A percentile compares a stretch with the other conserved stretches of the same genome.
These are phyloP conservation scores for Hyperoplus lanceolatus DNA, from an alignment of 2,797 vertebrate genomes.

Conservation along the genomic window DNA sequence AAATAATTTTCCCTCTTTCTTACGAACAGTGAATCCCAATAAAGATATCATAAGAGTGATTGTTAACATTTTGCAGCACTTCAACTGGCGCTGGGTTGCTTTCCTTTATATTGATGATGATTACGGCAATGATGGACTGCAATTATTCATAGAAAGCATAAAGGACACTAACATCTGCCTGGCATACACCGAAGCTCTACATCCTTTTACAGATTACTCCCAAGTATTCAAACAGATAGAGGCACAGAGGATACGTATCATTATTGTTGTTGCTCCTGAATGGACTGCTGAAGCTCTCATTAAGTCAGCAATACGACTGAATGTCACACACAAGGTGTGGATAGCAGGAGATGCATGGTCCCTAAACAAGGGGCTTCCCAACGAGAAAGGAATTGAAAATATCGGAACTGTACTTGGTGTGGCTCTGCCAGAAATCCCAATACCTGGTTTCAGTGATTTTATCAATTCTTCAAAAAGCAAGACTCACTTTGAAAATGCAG, in stretches of 20 bases:
- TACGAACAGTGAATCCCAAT: constrained; percentile 87
- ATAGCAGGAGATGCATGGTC: constrained; percentile 87
- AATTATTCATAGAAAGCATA: constrained; percentile 74
- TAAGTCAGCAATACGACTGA: constrained; percentile 76
- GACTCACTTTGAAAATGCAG: neutral
- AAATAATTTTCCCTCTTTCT: constrained; percentile 82
- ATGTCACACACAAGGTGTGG: constrained; percentile 88
- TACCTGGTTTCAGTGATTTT: constrained; percentile 83
- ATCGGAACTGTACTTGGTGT: constrained; percentile 87
- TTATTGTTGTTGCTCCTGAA: constrained; percentile 80
- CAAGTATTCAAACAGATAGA: constrained; percentile 71
- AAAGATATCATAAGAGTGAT: constrained; percentile 82
- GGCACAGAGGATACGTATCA: constrained; percentile 58
- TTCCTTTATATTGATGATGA: constrained; percentile 80
- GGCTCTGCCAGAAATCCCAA: constrained; percentile 55
- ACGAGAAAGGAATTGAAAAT: constrained; percentile 73
- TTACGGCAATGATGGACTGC: constrained; percentile 76
- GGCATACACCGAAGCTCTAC: constrained; percentile 80
- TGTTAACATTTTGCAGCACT: constrained; percentile 81
- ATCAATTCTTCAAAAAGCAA: constrained; percentile 25
- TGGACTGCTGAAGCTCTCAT: constrained; percentile 67
- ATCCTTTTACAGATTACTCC: neutral
- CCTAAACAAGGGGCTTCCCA: constrained; percentile 68
- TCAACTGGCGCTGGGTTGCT: constrained; percentile 90
- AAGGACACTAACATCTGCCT: constrained; percentile 75